Percentiles rank a stretch among this genome's conserved stretches.
phyloP scores from a whole-genome alignment of 2,888 invertebrate genomes.

The Cantharis flavilabris region DNA sequence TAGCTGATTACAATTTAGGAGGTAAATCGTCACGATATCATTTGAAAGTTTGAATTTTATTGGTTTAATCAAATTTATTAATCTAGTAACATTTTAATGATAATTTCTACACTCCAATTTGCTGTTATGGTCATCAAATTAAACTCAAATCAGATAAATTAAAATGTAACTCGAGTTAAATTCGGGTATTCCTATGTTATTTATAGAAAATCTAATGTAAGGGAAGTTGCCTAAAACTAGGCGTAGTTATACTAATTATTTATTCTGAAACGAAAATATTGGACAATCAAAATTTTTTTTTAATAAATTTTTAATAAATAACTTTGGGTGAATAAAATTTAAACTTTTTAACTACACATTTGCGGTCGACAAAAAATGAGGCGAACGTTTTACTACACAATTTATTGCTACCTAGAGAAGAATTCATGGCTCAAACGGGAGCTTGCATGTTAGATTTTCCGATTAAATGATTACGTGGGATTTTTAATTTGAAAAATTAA shows the following conservation, averaged over 20 bases:
- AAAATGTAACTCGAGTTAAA: too few relatives aligned
- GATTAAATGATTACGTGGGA: background rate
- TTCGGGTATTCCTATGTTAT: too few relatives aligned
- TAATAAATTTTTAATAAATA: too few relatives aligned
- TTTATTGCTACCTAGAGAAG: background rate
- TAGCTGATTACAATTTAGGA: too few relatives aligned
- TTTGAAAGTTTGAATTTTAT: too few relatives aligned
- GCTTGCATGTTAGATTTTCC: background rate
- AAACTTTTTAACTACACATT: background rate
- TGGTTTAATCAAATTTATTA: too few relatives aligned
- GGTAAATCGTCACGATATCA: too few relatives aligned
- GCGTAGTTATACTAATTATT: background rate
- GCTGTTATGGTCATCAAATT: background rate
- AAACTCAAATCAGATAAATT: background rate
- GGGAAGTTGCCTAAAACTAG: background rate
- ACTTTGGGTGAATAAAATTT: too few relatives aligned
- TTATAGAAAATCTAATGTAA: background rate
- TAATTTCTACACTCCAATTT: background rate
- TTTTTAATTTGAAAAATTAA: background rate
- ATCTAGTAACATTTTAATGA: too few relatives aligned
- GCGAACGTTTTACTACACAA: too few relatives aligned
- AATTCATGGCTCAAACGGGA: background rate
- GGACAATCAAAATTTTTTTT: too few relatives aligned
- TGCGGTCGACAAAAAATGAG: background rate
- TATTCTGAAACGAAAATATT: too few relatives aligned